A percentile compares a stretch with the other conserved stretches of the same genome.
Evolutionary conservation across 2,797 vertebrate species (phyloP).

Genomic region (Pseudopleuronectes americanus): DNA sequence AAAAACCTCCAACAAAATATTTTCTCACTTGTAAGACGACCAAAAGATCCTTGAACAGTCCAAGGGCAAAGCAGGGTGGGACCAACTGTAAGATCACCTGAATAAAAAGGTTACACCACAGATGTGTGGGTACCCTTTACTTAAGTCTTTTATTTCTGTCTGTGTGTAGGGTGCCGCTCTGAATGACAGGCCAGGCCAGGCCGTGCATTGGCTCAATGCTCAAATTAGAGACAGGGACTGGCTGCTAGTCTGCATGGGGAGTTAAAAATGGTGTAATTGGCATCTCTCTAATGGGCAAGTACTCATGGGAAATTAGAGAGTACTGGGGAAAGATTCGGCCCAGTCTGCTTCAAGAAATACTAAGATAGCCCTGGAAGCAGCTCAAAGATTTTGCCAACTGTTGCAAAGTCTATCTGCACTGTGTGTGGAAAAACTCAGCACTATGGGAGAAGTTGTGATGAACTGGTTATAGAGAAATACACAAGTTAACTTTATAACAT

Average conservation of each 20-base stretch:
- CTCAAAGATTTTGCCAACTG: slow-evolving; percentile 32
- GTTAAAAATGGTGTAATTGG: slow-evolving; percentile 84
- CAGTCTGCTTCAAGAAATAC: slow-evolving; percentile 37
- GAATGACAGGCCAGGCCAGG: slow-evolving; percentile 65
- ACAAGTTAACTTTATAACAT: too few relatives aligned
- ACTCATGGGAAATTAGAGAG: slow-evolving; percentile 79
- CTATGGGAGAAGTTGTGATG: neutral
- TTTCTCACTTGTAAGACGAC: neutral
- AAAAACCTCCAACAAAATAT: slow-evolving; percentile 24
- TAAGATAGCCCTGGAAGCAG: slow-evolving; percentile 31
- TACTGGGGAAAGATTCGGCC: slow-evolving; percentile 36
- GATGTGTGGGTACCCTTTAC: slow-evolving; percentile 31
- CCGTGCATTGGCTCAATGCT: slow-evolving; percentile 35
- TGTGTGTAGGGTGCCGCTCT: slow-evolving; percentile 25
- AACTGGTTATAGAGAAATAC: too few relatives aligned
- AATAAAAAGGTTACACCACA: slow-evolving; percentile 31
- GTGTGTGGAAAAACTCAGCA: neutral
- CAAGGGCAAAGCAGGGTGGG: neutral
- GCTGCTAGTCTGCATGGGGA: slow-evolving; percentile 48
- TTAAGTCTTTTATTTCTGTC: slow-evolving; percentile 27
- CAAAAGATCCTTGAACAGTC: neutral
- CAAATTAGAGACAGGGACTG: slow-evolving; percentile 78
- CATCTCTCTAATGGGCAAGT: slow-evolving; percentile 78
- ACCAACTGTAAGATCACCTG: slow-evolving; percentile 28
- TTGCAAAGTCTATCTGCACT: neutral